A percentile compares a stretch with the other conserved stretches of the same genome.
These are phyloP conservation scores for Oncorhynchus clarkii DNA, from an alignment of 2,113 vertebrate genomes.

Conservation along the genomic window DNA sequence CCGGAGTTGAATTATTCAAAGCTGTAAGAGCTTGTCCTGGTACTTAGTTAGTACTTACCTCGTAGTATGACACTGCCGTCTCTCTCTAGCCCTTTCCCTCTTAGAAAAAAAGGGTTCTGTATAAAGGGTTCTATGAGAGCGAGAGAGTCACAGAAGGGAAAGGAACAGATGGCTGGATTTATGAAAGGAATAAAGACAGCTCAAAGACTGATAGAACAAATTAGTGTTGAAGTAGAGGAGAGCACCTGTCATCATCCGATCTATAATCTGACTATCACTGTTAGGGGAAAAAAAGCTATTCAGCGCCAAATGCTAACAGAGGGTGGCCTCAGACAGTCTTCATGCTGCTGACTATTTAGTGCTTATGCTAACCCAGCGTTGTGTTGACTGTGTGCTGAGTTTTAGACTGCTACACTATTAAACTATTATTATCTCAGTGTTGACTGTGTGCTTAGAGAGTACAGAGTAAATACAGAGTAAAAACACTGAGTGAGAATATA, in stretches of 20 bases:
- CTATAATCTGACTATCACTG: too few relatives aligned
- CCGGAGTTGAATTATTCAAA: conserved; percentile 58
- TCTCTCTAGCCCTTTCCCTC: background rate
- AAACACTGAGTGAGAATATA: too few relatives aligned
- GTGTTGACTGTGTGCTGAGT: background rate
- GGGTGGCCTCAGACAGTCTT: conserved; percentile 8
- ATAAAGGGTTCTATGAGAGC: too few relatives aligned
- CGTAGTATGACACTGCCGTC: conserved; percentile 11
- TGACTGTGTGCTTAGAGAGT: background rate
- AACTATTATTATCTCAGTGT: background rate
- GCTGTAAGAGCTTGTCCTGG: conserved; percentile 25
- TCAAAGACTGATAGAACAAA: conserved; percentile 29
- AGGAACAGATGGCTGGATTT: background rate
- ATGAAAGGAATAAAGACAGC: conserved; percentile 19
- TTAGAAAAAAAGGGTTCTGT: too few relatives aligned
- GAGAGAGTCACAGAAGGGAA: background rate
- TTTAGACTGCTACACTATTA: background rate
- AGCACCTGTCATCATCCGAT: conserved; percentile 20
- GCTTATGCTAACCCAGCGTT: conserved; percentile 13
- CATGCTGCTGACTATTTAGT: conserved; percentile 18
- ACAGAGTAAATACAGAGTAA: too few relatives aligned
- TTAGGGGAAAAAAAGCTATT: background rate
- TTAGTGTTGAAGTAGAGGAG: background rate
- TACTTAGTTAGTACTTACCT: background rate
- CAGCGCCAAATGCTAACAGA: conserved; percentile 5